Percentiles rank a stretch among this genome's conserved stretches.
Evolutionary conservation across 2,113 vertebrate genomes (phyloP).

Genomic region (Phocoena sinus): DNA sequence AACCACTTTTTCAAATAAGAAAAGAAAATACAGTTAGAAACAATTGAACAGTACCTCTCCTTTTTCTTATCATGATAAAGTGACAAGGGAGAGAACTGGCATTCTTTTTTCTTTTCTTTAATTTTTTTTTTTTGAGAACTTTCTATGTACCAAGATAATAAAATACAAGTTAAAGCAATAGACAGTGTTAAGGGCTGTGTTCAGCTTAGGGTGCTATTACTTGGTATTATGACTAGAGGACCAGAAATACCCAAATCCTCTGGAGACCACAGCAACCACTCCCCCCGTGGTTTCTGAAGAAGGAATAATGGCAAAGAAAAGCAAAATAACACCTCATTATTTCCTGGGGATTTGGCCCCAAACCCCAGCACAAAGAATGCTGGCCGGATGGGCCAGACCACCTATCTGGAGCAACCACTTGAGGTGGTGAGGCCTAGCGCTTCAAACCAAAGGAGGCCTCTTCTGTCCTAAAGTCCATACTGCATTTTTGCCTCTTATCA

Average conservation of each 20-base stretch:
- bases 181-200: background rate
- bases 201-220: background rate
- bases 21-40: background rate
- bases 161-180: background rate
- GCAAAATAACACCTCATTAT: conserved; percentile 20
- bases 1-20: background rate
- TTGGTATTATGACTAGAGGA: background rate
- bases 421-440: background rate
- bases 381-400: background rate
- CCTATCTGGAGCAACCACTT: background rate
- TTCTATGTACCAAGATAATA: background rate
- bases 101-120: background rate
- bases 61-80: background rate
- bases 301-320: background rate
- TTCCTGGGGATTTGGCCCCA: background rate
- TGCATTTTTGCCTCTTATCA: background rate
- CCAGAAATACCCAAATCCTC: background rate
- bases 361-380: background rate
- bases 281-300: background rate
- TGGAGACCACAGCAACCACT: background rate
- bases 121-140: background rate
- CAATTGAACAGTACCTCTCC: background rate
- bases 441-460: background rate
- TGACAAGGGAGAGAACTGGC: background rate
- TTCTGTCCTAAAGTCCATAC: background rate